A percentile compares a stretch with the other conserved stretches of the same genome.
Conservation (phyloP, 2,797 vertebrate genomes). For the Spinus pinus region DNA sequence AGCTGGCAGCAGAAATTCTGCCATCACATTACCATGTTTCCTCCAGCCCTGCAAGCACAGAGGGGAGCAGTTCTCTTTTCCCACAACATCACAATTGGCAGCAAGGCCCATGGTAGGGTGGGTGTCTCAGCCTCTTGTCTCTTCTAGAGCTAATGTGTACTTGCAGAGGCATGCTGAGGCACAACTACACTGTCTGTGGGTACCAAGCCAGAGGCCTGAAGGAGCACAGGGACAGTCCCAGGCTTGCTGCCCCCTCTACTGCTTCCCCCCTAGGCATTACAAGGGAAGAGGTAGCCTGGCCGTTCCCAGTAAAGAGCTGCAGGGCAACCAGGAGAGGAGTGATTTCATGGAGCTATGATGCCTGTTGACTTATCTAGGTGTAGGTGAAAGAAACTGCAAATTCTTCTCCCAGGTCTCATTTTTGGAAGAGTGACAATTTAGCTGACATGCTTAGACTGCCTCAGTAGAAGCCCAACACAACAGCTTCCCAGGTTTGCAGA, state of each 20-base stretch:
- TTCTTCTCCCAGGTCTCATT: background rate
- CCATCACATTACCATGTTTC: background rate
- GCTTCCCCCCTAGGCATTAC: accelerated
- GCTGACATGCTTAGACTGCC: background rate
- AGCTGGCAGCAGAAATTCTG: background rate
- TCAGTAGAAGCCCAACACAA: background rate
- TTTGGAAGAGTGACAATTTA: background rate
- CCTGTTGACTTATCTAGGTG: background rate
- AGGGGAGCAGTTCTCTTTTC: background rate
- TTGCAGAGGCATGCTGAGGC: background rate
- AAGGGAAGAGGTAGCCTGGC: background rate
- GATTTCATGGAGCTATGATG: background rate
- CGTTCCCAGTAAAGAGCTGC: background rate
- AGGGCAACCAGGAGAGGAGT: background rate
- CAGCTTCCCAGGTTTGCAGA: background rate
- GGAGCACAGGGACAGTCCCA: background rate
- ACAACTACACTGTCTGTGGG: background rate
- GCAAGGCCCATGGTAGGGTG: background rate
- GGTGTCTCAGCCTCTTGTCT: background rate
- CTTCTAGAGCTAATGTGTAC: background rate
- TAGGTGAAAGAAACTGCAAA: background rate
- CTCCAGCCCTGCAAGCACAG: background rate
- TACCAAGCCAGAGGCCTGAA: background rate
- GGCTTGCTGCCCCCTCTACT: background rate
- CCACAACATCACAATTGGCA: background rate